A percentile compares a stretch with the other conserved stretches of the same genome.
These are phyloP conservation scores for Lepidocyrtinus sp. DNA, from an alignment of 2,888 invertebrate species.

Conservation along the genomic window DNA sequence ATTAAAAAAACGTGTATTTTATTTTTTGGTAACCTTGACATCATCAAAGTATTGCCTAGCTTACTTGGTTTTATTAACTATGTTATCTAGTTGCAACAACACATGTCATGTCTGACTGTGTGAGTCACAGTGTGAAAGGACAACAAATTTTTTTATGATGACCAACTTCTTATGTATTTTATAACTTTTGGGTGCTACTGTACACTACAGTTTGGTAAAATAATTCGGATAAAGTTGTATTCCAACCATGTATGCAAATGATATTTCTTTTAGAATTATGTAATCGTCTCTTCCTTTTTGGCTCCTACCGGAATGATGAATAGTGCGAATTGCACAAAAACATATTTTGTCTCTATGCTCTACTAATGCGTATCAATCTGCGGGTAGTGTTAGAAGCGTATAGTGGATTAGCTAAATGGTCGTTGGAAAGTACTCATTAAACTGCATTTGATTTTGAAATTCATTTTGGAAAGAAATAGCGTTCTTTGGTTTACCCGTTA, in stretches of 20 bases:
- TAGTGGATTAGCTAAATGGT: not conserved
- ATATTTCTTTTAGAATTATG: not conserved
- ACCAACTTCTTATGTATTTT: not conserved
- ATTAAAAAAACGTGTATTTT: not conserved
- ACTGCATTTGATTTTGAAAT: too few relatives aligned
- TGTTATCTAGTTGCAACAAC: not conserved
- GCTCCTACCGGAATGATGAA: not conserved
- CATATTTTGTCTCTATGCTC: not conserved
- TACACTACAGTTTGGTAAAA: not conserved
- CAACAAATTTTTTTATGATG: slow-evolving; percentile 9
- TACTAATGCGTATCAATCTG: not conserved
- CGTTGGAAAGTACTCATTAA: not conserved
- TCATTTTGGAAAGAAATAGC: too few relatives aligned
- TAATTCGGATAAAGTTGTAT: not conserved
- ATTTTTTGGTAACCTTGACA: not conserved
- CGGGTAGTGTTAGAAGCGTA: not conserved
- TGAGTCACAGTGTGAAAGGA: slow-evolving; percentile 36
- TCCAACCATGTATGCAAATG: not conserved
- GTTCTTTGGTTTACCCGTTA: too few relatives aligned
- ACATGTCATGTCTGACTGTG: not conserved
- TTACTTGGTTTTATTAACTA: not conserved
- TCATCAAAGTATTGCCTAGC: not conserved
- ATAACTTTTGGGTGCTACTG: slow-evolving; percentile 31
- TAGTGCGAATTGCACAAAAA: not conserved
- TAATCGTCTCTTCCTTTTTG: too few relatives aligned